Evolutionary conservation across 2,797 vertebrate genomes (phyloP), one percentile per base, ranked within the genome.

Genomic region (Psittacula echo): DNA sequence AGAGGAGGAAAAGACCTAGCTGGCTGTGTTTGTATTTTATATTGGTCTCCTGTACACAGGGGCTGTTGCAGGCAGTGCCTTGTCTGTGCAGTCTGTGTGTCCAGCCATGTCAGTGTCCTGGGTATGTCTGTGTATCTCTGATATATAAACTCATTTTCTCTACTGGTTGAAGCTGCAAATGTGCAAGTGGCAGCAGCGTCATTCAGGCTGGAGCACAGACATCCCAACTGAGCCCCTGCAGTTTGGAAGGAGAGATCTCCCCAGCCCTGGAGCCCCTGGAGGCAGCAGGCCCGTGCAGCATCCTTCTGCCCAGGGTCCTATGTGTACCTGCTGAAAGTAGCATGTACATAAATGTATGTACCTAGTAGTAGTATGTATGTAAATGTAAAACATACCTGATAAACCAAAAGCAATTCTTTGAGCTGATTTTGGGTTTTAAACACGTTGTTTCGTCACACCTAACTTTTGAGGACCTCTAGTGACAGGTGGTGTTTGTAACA

Each of bases 201-300:
- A 4, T 21, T 60, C 4, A 19, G 44, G 17, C 44, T 60, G 60
- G 45, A 78, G 66, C 65, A 39, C 32, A 65, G 34, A 37, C 10
- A 34, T 80, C 30, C 13, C 2, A 3, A 2, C 20, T 22, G 71
- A 76, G 48, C 29, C 48, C 30, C 26, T 2, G 1, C 0, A 2
- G 30, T 30, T 21, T 10, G n/a, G 23, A 53, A 60, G 21, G 21
- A 54, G n/a, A 27, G 18, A 20, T 23, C 21, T 66, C n/a, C 26
- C 30, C 41, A 24, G 41, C 41, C 37, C n/a, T 1, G 8, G 23
- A 39, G 27, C 45, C 3, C 2, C 42, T n/a, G 56, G 30, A 44
- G 45, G 3, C 1, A 1, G 8, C 2, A 11, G 13, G 22, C 41
- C 23, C 2, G 1, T 16, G 10, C 7, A 54, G 30, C 47, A 27